A percentile compares a stretch with the other conserved stretches of the same genome.
phyloP scores from a whole-genome alignment of 2,113 vertebrate species.

The Pseudopodoces humilis region DNA sequence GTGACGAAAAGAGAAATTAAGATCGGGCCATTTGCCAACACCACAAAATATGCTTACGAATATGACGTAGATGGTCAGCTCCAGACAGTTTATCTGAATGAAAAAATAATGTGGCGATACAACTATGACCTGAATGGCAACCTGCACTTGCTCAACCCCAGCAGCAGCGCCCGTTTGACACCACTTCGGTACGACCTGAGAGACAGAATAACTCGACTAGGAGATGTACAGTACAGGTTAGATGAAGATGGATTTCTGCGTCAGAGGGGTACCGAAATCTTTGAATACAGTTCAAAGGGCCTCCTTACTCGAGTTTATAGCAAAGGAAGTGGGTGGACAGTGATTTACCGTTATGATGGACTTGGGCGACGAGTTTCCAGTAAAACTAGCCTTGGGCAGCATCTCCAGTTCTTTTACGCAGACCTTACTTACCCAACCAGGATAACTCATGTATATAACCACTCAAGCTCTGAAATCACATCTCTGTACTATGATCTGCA shows the following conservation, averaged over 20 bases:
- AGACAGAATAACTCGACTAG: conserved; percentile 94
- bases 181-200: conserved; percentile 93
- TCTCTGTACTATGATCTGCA: conserved; percentile 98
- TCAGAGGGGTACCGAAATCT: conserved; percentile 93
- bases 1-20: conserved; percentile 95
- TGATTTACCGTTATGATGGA: conserved; percentile 94
- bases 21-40: conserved; percentile 96
- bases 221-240: conserved; percentile 94
- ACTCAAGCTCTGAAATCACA: conserved; percentile 96
- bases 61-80: conserved; percentile 97
- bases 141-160: conserved; percentile 91
- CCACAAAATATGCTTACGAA: conserved; percentile 95
- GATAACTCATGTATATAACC: conserved; percentile 97
- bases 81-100: conserved; percentile 93
- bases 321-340: conserved; percentile 92
- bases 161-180: conserved; percentile 86
- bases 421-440: conserved; percentile 92
- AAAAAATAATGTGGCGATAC: conserved; percentile 96
- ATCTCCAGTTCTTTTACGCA: conserved; percentile 96
- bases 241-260: conserved; percentile 96
- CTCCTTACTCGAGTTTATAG: conserved; percentile 93
- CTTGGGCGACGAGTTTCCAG: conserved; percentile 91
- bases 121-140: conserved; percentile 99
- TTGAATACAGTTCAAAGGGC: conserved; percentile 97
- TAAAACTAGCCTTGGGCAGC: conserved; percentile 91